Base-by-base conservation (phyloP, 2,888 invertebrate species). In the Oscheius sp. region DNA sequence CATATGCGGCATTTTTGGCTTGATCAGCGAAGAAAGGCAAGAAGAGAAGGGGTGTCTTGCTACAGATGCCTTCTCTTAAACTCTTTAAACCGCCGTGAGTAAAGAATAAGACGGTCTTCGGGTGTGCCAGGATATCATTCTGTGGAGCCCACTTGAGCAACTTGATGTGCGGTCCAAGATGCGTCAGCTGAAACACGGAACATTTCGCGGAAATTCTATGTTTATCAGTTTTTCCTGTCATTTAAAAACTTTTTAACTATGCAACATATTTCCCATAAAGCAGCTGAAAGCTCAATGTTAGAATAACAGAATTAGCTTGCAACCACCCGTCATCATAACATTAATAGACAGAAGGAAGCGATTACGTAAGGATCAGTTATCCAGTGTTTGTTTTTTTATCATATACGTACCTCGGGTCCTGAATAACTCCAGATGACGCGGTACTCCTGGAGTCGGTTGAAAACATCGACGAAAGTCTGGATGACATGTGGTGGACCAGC, bases 81-180 rank as follows among this genome's bases (percentile, higher is more conserved):
- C 83, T 79, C 68, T 83, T 83, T 41, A 83, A 49, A 21, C 83
- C 83, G 12, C 82, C 83, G 53, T 83, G 83, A 12, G 80, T 80
- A 49, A 83, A 73, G 76, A 83, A 83, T 18, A 77, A 66, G 12
- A 69, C 68, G 7, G 83, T 83, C 35, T 79, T 80, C 52, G 71
- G 74, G 64, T 82, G 81, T 0, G 73, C 66, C 16, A 83, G 73
- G 43, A 83, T 74, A 56, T 82, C 83, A 46, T 79, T 79, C 71
- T 83, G 83, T 0, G 83, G 83, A 1, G 81, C 81, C 83, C 83
- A 83, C 21, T 75, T 76, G 13, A 73, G 61, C 2, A 79, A 18
- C 35, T 72, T 74, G 2, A 83, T 61, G 69, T 81, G 78, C 2
- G 59, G 49, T 7, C n/a, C n/a, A 3, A 45, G 55, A 41, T 69